Evolutionary conservation across 2,113 vertebrate genomes (phyloP).

Genomic region (Lethenteron reissneri): DNA sequence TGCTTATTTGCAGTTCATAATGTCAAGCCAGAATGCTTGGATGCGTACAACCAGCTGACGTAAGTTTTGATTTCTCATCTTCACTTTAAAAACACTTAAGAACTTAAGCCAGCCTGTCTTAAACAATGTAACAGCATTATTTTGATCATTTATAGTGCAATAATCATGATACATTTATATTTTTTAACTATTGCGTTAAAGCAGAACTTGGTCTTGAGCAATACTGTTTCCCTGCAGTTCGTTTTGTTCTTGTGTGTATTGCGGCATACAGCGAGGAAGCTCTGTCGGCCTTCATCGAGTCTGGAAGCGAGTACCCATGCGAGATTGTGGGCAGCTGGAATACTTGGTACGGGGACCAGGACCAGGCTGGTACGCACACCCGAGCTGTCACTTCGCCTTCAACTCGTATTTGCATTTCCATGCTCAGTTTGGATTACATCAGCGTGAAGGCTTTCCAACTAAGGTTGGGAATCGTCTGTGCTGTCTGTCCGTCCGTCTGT

Average conservation of each 20-base stretch:
- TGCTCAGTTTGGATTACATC: not conserved
- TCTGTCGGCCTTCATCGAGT: not conserved
- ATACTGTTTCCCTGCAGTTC: not conserved
- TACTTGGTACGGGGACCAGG: conserved; percentile 1
- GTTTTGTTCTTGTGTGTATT: not conserved
- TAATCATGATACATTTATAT: not conserved
- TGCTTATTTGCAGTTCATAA: conserved; percentile 4
- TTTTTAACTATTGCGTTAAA: not conserved
- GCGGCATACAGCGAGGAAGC: not conserved
- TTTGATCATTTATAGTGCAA: not conserved
- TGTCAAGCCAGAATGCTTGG: conserved; percentile 6
- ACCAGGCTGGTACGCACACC: not conserved
- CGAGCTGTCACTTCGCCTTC: not conserved
- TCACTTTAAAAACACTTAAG: too few relatives aligned
- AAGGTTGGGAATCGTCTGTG: not conserved
- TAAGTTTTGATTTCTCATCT: not conserved
- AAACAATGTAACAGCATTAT: not conserved
- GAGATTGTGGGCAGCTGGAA: conserved; percentile 6
- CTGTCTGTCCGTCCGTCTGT: not conserved
- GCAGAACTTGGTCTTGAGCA: not conserved
- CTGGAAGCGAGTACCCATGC: not conserved
- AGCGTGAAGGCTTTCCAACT: not conserved
- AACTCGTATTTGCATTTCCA: not conserved
- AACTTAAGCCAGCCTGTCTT: too few relatives aligned
- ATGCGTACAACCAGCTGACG: conserved; percentile 1